Percentiles rank a stretch among this genome's conserved stretches.
phyloP scores from a whole-genome alignment of 2,113 vertebrate genomes.

The Otolemur garnettii region DNA sequence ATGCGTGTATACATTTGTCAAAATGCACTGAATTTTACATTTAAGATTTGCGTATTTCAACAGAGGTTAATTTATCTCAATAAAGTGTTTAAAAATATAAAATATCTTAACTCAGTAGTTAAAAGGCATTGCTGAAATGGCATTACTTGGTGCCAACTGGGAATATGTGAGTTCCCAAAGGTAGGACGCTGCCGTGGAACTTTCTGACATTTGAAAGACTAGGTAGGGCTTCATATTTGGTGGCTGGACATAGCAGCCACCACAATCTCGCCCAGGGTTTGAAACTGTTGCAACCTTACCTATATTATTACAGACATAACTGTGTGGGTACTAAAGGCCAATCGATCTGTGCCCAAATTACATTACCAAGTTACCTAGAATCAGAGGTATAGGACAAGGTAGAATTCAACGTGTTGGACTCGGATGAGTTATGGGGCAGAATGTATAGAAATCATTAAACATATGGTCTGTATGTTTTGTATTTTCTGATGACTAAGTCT shows the following conservation, averaged over 20 bases:
- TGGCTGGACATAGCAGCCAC: neutral
- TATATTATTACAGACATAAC: neutral
- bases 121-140: slow-evolving; percentile 32
- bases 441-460: neutral
- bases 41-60: neutral
- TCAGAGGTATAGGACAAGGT: neutral
- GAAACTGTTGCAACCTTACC: neutral
- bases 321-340: neutral
- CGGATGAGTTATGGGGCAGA: neutral
- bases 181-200: neutral
- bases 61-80: slow-evolving; percentile 13
- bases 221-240: neutral
- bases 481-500: neutral
- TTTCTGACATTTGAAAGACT: slow-evolving; percentile 10
- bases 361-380: neutral
- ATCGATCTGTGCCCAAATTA: neutral
- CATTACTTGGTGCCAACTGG: neutral
- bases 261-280: neutral
- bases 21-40: neutral
- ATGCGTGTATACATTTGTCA: neutral
- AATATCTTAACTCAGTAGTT: neutral
- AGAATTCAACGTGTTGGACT: neutral
- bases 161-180: neutral
- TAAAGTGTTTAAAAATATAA: slow-evolving; percentile 50
- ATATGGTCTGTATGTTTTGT: neutral